Base-by-base conservation (phyloP, 2,113 vertebrate species). In the Neodontobutis hainanensis region DNA sequence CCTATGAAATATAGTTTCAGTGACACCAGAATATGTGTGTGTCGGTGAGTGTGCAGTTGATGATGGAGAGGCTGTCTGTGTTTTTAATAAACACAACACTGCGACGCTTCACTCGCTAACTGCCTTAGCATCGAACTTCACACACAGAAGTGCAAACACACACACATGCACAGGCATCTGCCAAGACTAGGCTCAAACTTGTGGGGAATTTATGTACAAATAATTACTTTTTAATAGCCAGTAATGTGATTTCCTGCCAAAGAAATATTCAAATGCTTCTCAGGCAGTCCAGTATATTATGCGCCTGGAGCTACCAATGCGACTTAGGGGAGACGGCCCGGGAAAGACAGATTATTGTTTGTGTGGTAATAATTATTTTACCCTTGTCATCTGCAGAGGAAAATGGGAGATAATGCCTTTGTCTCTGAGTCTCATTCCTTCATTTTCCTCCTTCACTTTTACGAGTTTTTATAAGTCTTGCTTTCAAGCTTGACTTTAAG, bases 171-270 rank as follows among this genome's bases (percentile, higher is more conserved):
- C 16, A 51, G 57, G 76, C 85, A 86, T 85, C 90, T 91, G 88
- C 88, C 89, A 91, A 89, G 77, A 84, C 85, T 83, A 69, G 64
- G 79, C 84, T 88, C 88, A 80, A 87, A 91, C 85, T 92, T 84
- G 81, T 85, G 46, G 87, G 85, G 85, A 92, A 92, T 93, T 92
- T 92, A 92, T 92, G 92, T 92, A 93, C 92, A 93, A 92, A 94
- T 94, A 94, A 94, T 93, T 94, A 94, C 92, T 93, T 94, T 94
- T 94, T 94, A 93, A 94, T 94, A 92, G 92, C 86, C 90, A 85
- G 85, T 92, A 93, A 94, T 92, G 87, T 87, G 91, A 93, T 93
- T 93, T 92, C 91, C 90, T 93, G 92, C 92, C 92, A 92, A 92
- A 93, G 90, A 94, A 93, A 93, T 93, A 93, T 94, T 93, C 92